Base-by-base conservation (phyloP, 2,113 vertebrate species). In the Alexandromys fortis region DNA sequence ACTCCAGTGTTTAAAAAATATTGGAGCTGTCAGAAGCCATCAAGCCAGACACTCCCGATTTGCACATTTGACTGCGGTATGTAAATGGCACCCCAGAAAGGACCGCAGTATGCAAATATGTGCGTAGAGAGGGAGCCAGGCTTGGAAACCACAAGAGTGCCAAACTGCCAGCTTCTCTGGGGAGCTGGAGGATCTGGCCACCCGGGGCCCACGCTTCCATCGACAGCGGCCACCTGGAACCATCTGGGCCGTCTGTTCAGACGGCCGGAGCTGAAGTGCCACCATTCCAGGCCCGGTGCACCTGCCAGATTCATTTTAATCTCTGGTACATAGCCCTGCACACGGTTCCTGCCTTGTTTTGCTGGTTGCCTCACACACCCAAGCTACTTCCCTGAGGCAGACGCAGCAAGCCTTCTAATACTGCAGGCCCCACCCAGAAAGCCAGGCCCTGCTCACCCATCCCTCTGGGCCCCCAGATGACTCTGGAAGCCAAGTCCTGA, bases 11-110 rank as follows among this genome's bases (percentile, higher is more conserved):
- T 96, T 96, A 90, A 96, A 97, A 97, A 97, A 98, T 96, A 98
- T 96, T 97, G 86, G 96, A 97, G 95, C 92, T 97, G 95, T 97
- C 95, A 97, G 94, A 97, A 97, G 67, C 89, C 96, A 92, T 95
- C 96, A 94, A 93, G 88, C 78, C 87, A 90, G n/a, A 93, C 86
- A 93, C 94, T 94, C 93, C 89, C 85, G 94, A 90, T 90, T 88
- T 95, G 96, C 30, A 26, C 97, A 93, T 96, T 98, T 95, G 72
- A 75, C 87, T 90, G 70, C 89, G 88, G 45, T 90, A 97, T 98
- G 96, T 90, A 96, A 98, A 97, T 96, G 87, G 92, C 72, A 76
- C 65, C 95, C 75, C 89, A 78, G 89, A 90, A 95, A 90, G 89
- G 83, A 73, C 95, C 63, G 58, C 93, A 68, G 65, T 92, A 90